Evolutionary conservation across 1,140 invertebrate species (phyloP).

Genomic region (Pararge aegeria): DNA sequence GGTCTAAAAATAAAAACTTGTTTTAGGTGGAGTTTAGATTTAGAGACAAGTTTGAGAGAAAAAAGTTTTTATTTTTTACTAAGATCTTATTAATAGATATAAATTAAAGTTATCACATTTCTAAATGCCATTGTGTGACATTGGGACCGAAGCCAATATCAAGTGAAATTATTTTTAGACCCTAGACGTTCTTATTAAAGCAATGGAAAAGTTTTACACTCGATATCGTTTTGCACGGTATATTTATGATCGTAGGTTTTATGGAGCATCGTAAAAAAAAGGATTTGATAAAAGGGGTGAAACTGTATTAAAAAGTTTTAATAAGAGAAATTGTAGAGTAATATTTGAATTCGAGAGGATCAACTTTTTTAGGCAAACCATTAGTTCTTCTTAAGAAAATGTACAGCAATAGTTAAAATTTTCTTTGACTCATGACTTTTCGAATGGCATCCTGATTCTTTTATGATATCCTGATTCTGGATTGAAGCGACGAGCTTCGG

Average conservation of each 20-base stretch:
- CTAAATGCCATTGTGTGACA: slow-evolving; percentile 1
- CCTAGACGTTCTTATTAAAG: slow-evolving; percentile 4
- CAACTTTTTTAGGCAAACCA: no score
- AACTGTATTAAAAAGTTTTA: neutral
- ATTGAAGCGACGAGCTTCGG: no score
- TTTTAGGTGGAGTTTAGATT: no score
- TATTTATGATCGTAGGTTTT: slow-evolving; percentile 7
- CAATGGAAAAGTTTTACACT: neutral
- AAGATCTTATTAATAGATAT: neutral
- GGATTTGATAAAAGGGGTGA: neutral
- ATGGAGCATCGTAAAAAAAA: slow-evolving; percentile 4
- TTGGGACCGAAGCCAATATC: neutral
- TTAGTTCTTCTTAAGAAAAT: no score
- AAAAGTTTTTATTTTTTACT: neutral
- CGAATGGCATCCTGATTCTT: no score
- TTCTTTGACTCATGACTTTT: no score
- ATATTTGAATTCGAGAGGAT: no score
- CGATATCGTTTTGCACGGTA: neutral
- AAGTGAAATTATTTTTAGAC: slow-evolving; percentile 5
- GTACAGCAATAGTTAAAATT: no score
- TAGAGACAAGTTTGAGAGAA: no score
- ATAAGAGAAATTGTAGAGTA: neutral
- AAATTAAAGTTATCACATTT: slow-evolving; percentile 6
- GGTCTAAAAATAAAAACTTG: no score
- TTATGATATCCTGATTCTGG: no score